Conservation (phyloP, 2,797 vertebrate species). For the Diglossa cyanea region DNA sequence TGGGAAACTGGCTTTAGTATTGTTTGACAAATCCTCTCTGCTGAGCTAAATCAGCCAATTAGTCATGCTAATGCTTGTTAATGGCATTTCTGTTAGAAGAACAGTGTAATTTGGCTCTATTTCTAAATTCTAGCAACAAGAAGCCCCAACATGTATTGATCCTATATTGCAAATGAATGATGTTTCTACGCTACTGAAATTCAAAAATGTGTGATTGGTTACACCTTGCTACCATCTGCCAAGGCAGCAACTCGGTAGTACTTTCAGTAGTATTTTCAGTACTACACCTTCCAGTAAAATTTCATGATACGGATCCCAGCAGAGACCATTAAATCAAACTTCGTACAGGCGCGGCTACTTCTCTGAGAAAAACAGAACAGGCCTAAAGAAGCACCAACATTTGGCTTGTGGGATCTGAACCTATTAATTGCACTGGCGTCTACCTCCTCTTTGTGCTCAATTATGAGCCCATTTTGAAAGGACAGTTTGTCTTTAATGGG, state of each 20-base stretch:
- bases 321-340: constrained; percentile 52
- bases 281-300: constrained; percentile 59
- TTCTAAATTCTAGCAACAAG: constrained; percentile 31
- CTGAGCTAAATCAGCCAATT: neutral
- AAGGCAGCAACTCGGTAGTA: neutral
- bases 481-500: constrained; percentile 55
- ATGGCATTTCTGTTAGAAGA: neutral
- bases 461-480: constrained; percentile 53
- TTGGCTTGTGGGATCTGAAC: constrained; percentile 31
- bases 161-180: neutral
- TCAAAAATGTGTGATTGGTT: constrained; percentile 21
- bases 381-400: constrained; percentile 19
- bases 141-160: neutral
- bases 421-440: constrained; percentile 52
- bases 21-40: neutral
- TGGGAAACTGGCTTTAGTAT: neutral
- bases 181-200: neutral
- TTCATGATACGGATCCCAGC: constrained; percentile 20
- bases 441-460: constrained; percentile 22
- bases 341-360: constrained; percentile 25
- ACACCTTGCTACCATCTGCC: constrained; percentile 22
- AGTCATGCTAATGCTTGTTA: neutral
- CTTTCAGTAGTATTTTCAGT: neutral
- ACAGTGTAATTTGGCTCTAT: constrained; percentile 25
- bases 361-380: constrained; percentile 22